Percentiles rank a stretch among this genome's conserved stretches.
Evolutionary conservation across 2,113 vertebrate species (phyloP).

Genomic region (Lycaon pictus): DNA sequence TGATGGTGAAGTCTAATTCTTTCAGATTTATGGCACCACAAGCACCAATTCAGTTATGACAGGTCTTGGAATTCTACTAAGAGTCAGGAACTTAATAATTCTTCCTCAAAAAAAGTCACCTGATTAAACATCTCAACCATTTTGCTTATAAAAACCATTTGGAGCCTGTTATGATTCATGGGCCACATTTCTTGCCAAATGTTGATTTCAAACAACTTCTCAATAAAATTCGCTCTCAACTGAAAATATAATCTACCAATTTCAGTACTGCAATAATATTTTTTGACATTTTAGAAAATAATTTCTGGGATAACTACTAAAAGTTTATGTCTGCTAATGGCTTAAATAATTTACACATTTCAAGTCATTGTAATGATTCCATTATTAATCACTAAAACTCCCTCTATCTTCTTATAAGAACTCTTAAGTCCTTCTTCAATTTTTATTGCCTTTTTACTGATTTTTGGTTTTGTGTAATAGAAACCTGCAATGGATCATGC

Average conservation of each 20-base stretch:
- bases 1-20: conserved; percentile 16
- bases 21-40: conserved; percentile 53
- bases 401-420: background rate
- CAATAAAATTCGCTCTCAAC: conserved; percentile 4
- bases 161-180: conserved; percentile 14
- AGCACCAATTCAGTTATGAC: background rate
- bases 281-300: conserved; percentile 38
- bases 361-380: conserved; percentile 4
- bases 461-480: background rate
- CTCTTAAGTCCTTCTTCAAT: background rate
- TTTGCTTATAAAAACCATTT: conserved; percentile 48
- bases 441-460: background rate
- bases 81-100: background rate
- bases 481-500: background rate
- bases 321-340: background rate
- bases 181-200: conserved; percentile 33
- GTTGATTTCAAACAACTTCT: conserved; percentile 47
- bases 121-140: conserved; percentile 61
- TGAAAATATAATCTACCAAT: background rate
- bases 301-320: background rate
- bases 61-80: background rate
- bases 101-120: conserved; percentile 36
- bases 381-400: conserved; percentile 17
- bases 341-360: background rate
- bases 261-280: background rate